A percentile compares a stretch with the other conserved stretches of the same genome.
Conservation (phyloP, 2,113 vertebrate species). For the Mesembrinibis cayennensis region DNA sequence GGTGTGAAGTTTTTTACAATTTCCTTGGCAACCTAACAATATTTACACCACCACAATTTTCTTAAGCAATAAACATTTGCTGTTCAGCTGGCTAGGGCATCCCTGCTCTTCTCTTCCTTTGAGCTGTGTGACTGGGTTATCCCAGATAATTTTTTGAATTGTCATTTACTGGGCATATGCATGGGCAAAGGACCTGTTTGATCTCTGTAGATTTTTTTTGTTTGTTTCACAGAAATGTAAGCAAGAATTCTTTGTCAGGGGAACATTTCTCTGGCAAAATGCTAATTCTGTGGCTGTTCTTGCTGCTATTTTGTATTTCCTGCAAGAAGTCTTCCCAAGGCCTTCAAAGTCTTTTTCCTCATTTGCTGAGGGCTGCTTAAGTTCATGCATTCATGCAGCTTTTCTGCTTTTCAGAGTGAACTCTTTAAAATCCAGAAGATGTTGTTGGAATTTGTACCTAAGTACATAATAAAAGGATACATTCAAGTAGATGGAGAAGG, state of each 20-base stretch:
- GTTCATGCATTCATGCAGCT: not conserved
- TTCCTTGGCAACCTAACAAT: conserved; percentile 39
- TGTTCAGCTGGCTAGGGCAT: not conserved
- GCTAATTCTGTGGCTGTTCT: not conserved
- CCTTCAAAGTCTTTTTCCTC: not conserved
- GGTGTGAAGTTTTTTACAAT: not conserved
- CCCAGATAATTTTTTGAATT: not conserved
- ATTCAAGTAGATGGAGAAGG: not conserved
- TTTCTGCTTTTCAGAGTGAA: not conserved
- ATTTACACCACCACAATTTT: conserved; percentile 19
- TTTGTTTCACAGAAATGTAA: not conserved
- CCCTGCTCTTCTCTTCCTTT: not conserved
- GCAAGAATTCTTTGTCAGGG: not conserved
- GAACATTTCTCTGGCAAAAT: not conserved
- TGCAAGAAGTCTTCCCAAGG: not conserved
- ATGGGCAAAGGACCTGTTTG: not conserved
- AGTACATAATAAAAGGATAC: not conserved
- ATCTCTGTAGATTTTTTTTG: not conserved
- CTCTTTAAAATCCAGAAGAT: not conserved
- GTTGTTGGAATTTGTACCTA: not conserved
- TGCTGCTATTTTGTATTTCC: not conserved
- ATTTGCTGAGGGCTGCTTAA: not conserved
- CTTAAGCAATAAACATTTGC: conserved; percentile 7
- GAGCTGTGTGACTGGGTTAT: not conserved
- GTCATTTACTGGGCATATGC: not conserved